A percentile compares a stretch with the other conserved stretches of the same genome.
Conservation (phyloP, 2,797 vertebrate genomes). For the Lagodon rhomboides region DNA sequence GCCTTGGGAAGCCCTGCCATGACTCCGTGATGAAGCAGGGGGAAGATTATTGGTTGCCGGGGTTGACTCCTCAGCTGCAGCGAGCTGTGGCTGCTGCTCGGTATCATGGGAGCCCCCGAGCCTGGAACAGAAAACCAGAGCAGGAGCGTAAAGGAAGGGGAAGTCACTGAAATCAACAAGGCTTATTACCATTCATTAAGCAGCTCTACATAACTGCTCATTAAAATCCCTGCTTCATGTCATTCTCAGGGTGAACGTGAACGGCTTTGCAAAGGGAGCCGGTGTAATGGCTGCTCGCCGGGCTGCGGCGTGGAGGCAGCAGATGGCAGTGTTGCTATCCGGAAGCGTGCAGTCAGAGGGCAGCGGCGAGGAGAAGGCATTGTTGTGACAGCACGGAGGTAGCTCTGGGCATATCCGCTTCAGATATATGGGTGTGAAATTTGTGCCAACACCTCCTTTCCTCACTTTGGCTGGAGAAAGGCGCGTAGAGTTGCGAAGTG, state of each 20-base stretch:
- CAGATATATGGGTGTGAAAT: constrained; percentile 30
- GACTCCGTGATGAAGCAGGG: constrained; percentile 51
- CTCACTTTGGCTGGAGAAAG: constrained; percentile 14
- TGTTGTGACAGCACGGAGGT: constrained; percentile 20
- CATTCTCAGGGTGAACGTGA: neutral
- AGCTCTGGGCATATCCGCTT: constrained; percentile 23
- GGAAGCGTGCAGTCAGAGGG: constrained; percentile 3
- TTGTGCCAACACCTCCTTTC: constrained; percentile 31
- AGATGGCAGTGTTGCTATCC: constrained; percentile 78
- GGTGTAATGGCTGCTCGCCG: neutral
- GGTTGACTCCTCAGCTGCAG: constrained; percentile 60
- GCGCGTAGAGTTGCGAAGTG: constrained; percentile 2
- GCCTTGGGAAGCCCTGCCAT: constrained; percentile 42
- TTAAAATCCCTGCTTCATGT: constrained; percentile 22
- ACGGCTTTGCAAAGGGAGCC: neutral
- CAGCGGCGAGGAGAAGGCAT: neutral
- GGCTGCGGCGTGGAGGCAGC: constrained; percentile 39
- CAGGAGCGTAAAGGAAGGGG: neutral
- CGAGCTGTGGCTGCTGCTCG: constrained; percentile 37
- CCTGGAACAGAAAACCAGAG: constrained; percentile 22
- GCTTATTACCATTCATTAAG: constrained; percentile 50
- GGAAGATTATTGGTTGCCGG: constrained; percentile 57
- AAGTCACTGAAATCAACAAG: constrained; percentile 34
- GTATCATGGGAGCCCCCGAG: constrained; percentile 38
- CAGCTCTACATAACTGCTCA: constrained; percentile 19